Evolutionary conservation across 2,888 invertebrate species (phyloP), one percentile per base, ranked within the genome.

Genomic region (Drosophila mercatorum): DNA sequence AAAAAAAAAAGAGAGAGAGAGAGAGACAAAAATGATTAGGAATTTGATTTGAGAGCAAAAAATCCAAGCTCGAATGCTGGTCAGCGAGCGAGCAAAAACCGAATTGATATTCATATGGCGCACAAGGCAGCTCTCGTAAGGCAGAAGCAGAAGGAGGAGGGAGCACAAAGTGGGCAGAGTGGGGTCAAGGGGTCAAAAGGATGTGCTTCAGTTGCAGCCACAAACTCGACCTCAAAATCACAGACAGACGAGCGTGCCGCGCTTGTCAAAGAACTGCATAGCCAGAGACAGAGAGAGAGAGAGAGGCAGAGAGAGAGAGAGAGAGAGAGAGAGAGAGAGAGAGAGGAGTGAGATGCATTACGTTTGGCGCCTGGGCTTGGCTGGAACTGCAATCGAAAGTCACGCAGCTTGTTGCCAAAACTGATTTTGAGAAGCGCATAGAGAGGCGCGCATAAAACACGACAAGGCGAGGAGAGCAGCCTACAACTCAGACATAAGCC

Each of bases 181-280:
- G 52, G 22, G 17, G 17, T 12, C 51, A 51, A 51, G 51, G 51
- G 55, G 41, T 56, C 55, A 41, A 26, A 17, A 38, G 14, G 41
- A 28, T 28, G 55, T 22, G 55, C 41, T 17, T 22, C 44, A 59
- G 69, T 57, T 78, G 62, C 70, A 74, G 75, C 77, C 79, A 59
- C 77, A 77, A 56, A 70, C 61, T 70, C 79, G 79, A 79, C 79
- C 77, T 55, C 77, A 77, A 77, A 51, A 77, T 77, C 79, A 75
- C 77, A 77, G 77, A 68, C 70, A 64, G 52, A 53, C 73, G 55
- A 64, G 70, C 77, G 75, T 79, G 75, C 69, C 64, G 57, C 57
- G 67, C 66, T 67, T 76, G 77, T 51, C 72, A 62, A 64, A 59
- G 49, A 55, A 40, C 28, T 55, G 55, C 40, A 40, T 12, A 26